phyloP scores from a whole-genome alignment of 2,113 vertebrate species.

The Macaca nemestrina region DNA sequence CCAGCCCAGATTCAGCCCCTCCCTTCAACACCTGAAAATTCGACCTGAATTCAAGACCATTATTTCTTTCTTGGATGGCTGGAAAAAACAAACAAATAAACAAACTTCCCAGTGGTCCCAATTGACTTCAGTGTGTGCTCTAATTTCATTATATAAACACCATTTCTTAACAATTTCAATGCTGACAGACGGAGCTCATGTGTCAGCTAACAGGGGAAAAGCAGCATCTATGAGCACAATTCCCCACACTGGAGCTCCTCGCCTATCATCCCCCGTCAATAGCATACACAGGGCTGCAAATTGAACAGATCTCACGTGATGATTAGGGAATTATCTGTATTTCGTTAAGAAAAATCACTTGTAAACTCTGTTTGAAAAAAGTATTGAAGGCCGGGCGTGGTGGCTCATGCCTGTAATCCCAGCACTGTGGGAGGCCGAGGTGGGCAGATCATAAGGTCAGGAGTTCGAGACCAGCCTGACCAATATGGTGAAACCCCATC shows the following conservation, averaged over 20 bases:
- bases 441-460: too few species aligned
- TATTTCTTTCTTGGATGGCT: background rate
- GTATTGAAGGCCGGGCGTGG: background rate
- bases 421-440: too few species aligned
- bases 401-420: too few species aligned
- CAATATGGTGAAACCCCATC: too few species aligned
- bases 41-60: background rate
- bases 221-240: background rate
- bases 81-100: background rate
- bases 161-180: background rate
- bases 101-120: background rate
- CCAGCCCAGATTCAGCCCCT: background rate
- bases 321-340: background rate
- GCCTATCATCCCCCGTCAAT: background rate
- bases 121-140: background rate
- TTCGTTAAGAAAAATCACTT: slow-evolving; percentile 30
- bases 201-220: background rate
- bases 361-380: background rate
- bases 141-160: slow-evolving; percentile 19
- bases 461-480: too few species aligned
- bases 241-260: background rate
- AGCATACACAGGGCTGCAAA: background rate
- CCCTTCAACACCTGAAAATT: background rate
- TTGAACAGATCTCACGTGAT: background rate
- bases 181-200: background rate